A percentile compares a stretch with the other conserved stretches of the same genome.
These are phyloP conservation scores for Tylochromis polylepis DNA, from an alignment of 2,113 vertebrate species.

Conservation along the genomic window DNA sequence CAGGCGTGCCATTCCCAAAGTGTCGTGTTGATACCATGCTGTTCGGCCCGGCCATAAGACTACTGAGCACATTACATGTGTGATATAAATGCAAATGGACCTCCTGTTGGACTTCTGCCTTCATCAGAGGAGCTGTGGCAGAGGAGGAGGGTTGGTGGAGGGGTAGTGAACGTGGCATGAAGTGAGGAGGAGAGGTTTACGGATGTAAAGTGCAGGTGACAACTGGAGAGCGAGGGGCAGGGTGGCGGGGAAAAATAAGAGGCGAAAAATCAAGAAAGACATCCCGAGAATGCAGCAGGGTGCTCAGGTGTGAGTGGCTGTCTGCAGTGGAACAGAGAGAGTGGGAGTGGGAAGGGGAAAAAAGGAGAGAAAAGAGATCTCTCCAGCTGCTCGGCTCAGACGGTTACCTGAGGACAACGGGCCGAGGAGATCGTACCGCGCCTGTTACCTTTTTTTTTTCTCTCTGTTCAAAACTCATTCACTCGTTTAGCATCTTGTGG, in stretches of 20 bases:
- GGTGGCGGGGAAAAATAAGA: background rate
- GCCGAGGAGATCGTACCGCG: background rate
- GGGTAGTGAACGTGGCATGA: background rate
- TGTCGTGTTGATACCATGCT: constrained; percentile 49
- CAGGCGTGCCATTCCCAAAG: constrained; percentile 41
- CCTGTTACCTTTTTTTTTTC: background rate
- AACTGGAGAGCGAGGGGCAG: background rate
- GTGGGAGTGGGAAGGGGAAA: background rate
- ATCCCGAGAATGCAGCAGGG: constrained; percentile 21
- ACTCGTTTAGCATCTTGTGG: background rate
- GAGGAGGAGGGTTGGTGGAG: background rate
- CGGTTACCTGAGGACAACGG: constrained; percentile 1
- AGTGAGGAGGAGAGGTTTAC: background rate
- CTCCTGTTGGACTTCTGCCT: constrained; percentile 41
- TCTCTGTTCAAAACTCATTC: background rate
- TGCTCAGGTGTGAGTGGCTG: constrained; percentile 28
- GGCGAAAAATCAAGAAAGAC: constrained; percentile 50
- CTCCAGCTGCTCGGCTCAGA: background rate
- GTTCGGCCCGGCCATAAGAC: constrained; percentile 24
- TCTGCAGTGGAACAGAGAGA: background rate
- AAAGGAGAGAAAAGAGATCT: background rate
- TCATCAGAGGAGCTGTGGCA: background rate
- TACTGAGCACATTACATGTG: constrained; percentile 46
- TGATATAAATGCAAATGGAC: constrained; percentile 70
- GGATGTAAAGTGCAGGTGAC: constrained; percentile 33